Base-by-base conservation (phyloP, 1,140 invertebrate genomes). In the Brachystomella parvula region DNA sequence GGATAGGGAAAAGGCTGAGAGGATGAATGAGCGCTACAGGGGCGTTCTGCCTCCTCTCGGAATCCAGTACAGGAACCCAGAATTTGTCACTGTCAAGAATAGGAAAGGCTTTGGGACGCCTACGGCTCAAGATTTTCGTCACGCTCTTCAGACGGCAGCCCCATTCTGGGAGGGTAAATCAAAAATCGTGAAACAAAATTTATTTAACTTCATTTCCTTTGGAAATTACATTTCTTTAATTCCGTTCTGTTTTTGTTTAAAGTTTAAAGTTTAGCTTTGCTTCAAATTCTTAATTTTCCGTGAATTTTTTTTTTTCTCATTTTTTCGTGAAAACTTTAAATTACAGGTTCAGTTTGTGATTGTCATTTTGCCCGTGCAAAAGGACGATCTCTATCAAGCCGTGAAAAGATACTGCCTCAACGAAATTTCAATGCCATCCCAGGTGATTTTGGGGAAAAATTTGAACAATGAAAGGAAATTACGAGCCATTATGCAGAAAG, bases 341-440 rank as follows among this genome's bases (percentile, higher is more conserved):
- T 6, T 53, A 9, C 24, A 60, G 58, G 6, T 86, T 3, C 84
- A 92, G 76, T 78, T 94, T 3, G 82, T 90, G 0, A 86, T 94
- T 0, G 81, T 86, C 0, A 86, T 98, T 53, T 89, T 88, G 72
- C 90, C 93, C 0, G 86, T 85, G 0, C 80, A 82, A 29, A 79
- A 93, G 60, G 87, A 90, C 68, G 94, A 97, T 76, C 80, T 90
- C n/a, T 98, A 97, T 74, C 79, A 84, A 2, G 87, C 90, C 0
- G 85, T 97, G 0, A 97, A 97, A 78, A 91, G 87, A 73, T 78
- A 93, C 0, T 94, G 91, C 74, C 93, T 90, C 74, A 80, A 85
- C 9, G 87, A 94, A 64, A 80, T 81, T 19, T 87, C 90, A 2
- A 76, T 94, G 26, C 82, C 89, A 0, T 90, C 88, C 0, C 89